phyloP scores from a whole-genome alignment of 2,113 vertebrate species.

The Pterophyllum scalare region DNA sequence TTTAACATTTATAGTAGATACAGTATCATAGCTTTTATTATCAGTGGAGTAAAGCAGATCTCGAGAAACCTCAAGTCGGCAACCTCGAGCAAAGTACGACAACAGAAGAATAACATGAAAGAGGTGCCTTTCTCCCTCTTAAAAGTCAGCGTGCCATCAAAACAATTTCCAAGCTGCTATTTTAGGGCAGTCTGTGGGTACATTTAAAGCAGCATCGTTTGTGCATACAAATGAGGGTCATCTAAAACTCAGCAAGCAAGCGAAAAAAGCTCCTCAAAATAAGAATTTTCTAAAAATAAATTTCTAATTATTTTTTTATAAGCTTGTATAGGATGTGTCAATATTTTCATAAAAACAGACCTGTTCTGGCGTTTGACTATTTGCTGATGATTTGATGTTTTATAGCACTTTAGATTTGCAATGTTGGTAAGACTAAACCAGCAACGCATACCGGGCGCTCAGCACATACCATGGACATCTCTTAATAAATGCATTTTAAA shows the following conservation, averaged over 20 bases:
- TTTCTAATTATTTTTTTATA: too few species aligned
- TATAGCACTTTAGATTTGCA: rapidly evolving
- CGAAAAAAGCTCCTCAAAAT: too few species aligned
- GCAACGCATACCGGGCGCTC: background rate
- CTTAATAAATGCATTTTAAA: background rate
- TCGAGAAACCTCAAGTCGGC: background rate
- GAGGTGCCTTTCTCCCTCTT: background rate
- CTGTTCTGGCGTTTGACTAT: too few species aligned
- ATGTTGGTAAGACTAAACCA: background rate
- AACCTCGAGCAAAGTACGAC: constrained; percentile 3
- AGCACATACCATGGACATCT: too few species aligned
- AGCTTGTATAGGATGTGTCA: too few species aligned
- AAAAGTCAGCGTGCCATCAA: background rate
- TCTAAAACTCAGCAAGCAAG: background rate
- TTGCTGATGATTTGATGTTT: background rate
- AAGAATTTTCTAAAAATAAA: too few species aligned
- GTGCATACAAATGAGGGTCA: rapidly evolving
- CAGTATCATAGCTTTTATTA: rapidly evolving
- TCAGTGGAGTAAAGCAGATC: background rate
- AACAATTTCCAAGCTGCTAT: background rate
- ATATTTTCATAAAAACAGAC: too few species aligned
- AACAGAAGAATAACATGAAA: background rate
- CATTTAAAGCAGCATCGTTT: background rate
- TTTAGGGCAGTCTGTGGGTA: background rate
- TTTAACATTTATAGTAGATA: background rate